Conservation (phyloP, 2,113 vertebrate species). For the Burhinus bistriatus region DNA sequence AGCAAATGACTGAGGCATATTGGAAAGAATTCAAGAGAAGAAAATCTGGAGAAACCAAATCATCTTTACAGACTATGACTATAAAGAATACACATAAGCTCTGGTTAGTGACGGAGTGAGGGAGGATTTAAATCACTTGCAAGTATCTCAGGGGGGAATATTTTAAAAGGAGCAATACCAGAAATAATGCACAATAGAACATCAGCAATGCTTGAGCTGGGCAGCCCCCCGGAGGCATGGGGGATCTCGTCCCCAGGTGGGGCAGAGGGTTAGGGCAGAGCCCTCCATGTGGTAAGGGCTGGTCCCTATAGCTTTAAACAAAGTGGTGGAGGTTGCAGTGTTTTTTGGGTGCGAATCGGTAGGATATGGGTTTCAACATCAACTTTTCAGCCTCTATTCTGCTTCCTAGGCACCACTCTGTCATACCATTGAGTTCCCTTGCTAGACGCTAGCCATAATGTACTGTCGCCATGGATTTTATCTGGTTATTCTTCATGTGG, state of each 20-base stretch:
- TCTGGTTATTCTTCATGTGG: background rate
- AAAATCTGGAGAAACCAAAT: conserved; percentile 43
- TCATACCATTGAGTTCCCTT: background rate
- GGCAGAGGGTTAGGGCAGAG: background rate
- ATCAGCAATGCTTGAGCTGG: background rate
- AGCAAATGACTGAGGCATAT: conserved; percentile 15
- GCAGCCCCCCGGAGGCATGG: background rate
- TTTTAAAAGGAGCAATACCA: background rate
- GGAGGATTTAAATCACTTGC: background rate
- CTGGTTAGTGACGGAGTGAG: background rate
- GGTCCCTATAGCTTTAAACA: background rate
- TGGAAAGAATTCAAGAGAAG: conserved; percentile 47
- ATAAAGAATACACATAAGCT: background rate
- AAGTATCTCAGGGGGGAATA: background rate
- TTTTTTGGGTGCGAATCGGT: background rate
- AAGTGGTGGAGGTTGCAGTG: background rate
- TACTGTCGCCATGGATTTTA: background rate
- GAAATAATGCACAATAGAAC: background rate
- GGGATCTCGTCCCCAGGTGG: background rate
- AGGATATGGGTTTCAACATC: background rate
- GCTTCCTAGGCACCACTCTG: background rate
- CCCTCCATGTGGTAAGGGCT: background rate
- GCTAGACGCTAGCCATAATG: background rate
- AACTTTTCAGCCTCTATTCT: background rate
- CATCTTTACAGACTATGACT: conserved; percentile 2